Conservation (phyloP, 2,113 vertebrate species). For the Gavialis gangeticus region DNA sequence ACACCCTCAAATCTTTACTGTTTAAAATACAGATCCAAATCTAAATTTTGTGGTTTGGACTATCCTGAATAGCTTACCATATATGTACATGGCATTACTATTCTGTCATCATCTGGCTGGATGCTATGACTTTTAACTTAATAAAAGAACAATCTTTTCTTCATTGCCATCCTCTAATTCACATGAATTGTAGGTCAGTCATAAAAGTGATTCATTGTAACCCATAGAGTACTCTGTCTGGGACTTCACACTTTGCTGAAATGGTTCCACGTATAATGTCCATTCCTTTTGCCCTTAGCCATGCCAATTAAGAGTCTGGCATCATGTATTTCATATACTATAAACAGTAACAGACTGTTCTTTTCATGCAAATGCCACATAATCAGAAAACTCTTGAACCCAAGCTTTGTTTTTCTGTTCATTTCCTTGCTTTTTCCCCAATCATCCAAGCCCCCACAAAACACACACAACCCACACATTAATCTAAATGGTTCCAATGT, state of each 20-base stretch:
- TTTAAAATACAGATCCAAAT: not conserved
- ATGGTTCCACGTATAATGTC: not conserved
- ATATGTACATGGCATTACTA: not conserved
- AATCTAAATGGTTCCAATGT: not conserved
- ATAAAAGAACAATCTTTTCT: not conserved
- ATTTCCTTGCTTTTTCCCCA: not conserved
- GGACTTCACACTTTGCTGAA: conserved; percentile 7
- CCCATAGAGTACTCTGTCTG: not conserved
- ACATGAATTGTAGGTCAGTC: conserved; percentile 3
- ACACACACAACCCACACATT: not conserved
- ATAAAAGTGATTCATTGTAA: conserved; percentile 9
- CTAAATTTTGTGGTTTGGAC: not conserved
- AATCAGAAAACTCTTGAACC: not conserved
- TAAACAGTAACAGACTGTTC: not conserved
- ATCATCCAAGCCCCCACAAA: fast-evolving
- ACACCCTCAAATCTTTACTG: not conserved
- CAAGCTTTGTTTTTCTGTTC: not conserved
- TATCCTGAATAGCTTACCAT: not conserved
- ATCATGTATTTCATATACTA: conserved; percentile 32
- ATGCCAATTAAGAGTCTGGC: not conserved
- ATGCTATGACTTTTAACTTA: conserved; percentile 5
- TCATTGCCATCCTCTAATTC: not conserved
- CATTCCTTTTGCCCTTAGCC: not conserved
- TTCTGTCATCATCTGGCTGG: not conserved
- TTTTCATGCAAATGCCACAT: conserved; percentile 26